These are phyloP conservation scores for Oxystoma pomonae DNA, from an alignment of 2,888 invertebrate genomes.

Conservation along the genomic window DNA sequence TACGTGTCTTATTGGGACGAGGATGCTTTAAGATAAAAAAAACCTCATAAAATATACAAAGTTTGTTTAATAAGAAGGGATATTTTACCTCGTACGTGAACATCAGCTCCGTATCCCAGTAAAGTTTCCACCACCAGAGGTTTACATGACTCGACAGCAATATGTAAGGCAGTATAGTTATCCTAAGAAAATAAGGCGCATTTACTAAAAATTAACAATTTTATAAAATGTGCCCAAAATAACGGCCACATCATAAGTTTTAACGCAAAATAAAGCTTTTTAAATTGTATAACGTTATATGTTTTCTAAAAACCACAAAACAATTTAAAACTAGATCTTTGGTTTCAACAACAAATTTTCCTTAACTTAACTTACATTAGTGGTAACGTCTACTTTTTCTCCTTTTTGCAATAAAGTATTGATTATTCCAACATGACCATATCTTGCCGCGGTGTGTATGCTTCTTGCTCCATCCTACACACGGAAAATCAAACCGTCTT, in stretches of 20 bases:
- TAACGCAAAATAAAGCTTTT: background rate
- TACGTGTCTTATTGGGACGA: too few species aligned
- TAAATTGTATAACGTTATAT: too few species aligned
- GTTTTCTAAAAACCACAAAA: too few species aligned
- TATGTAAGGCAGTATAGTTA: conserved; percentile 95
- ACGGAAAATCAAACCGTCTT: too few species aligned
- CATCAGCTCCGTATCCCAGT: conserved; percentile 94
- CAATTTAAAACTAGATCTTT: too few species aligned
- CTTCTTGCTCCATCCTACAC: conserved; percentile 88
- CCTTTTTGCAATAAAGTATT: conserved; percentile 94
- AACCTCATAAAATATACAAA: too few species aligned
- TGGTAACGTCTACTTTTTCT: conserved; percentile 92
- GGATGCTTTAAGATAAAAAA: too few species aligned
- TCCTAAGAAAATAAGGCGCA: conserved; percentile 59
- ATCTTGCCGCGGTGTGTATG: conserved; percentile 95
- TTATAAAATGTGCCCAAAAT: too few species aligned
- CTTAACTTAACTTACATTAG: conserved; percentile 78
- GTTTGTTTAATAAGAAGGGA: too few species aligned
- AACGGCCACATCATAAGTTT: too few species aligned
- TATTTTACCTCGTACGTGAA: conserved; percentile 87
- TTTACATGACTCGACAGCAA: conserved; percentile 92
- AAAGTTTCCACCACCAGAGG: conserved; percentile 94
- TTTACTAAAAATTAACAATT: background rate
- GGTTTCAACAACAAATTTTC: too few species aligned
- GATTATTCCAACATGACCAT: conserved; percentile 96